These are phyloP conservation scores for Eriosoma lanigerum DNA, from an alignment of 1,140 invertebrate species.

Conservation along the genomic window DNA sequence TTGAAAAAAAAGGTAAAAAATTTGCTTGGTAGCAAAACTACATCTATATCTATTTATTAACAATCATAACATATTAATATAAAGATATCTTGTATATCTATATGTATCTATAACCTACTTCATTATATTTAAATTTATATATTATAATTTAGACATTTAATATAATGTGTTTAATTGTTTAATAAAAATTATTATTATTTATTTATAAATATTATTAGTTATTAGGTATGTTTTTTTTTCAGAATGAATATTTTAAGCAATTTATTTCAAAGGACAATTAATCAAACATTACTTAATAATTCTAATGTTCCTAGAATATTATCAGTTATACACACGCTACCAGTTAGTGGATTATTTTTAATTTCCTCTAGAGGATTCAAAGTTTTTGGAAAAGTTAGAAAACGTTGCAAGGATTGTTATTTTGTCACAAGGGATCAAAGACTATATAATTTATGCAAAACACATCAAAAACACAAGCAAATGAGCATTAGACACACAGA, in stretches of 20 bases:
- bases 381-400: conserved; percentile 63
- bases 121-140: too few relatives aligned
- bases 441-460: conserved; percentile 72
- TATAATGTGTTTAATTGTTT: too few relatives aligned
- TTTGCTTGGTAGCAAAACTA: too few relatives aligned
- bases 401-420: conserved; percentile 76
- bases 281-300: background rate
- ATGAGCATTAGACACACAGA: conserved; percentile 67
- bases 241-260: conserved; percentile 40
- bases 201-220: too few relatives aligned
- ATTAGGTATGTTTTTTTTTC: background rate
- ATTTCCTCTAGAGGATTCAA: conserved; percentile 62
- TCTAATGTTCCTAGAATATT: background rate
- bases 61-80: too few relatives aligned
- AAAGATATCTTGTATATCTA: too few relatives aligned
- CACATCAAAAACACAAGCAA: conserved; percentile 77
- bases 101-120: too few relatives aligned
- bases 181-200: too few relatives aligned
- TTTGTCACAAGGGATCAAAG: conserved; percentile 69
- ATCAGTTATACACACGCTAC: background rate
- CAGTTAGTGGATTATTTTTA: background rate
- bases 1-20: too few relatives aligned
- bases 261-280: background rate
- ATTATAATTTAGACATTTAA: too few relatives aligned
- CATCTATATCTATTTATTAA: too few relatives aligned